Evolutionary conservation across 2,888 invertebrate species (phyloP), one percentile per base, ranked within the genome.

Genomic region (Mesorhabditis belari): DNA sequence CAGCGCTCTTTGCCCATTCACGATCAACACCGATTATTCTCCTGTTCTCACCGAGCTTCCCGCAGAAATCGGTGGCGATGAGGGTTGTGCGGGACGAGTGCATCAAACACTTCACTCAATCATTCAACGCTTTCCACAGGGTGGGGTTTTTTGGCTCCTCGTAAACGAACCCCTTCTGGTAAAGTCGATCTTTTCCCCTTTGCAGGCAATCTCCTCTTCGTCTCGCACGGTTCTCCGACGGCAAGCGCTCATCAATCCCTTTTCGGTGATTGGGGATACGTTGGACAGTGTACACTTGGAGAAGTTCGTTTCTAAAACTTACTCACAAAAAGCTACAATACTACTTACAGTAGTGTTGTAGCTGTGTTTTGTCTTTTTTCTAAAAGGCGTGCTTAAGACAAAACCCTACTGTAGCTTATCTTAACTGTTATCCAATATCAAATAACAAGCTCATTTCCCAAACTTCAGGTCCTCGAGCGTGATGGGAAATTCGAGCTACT

Each of bases 181-280:
- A 53, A 19, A 6, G 4, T 3, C n/a, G 6, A 53, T 4, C 21
- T 21, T 5, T 24, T 3, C 17, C 21, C 17, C 49, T 56, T 27
- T 69, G 17, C 55, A 69, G 73, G 74, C 19, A 75, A 76, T 56
- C 60, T 78, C 27, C 63, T 78, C 24, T 62, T 77, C 52, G 71
- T 79, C 6, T 73, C 72, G 3, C 79, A 79, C 62, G 79, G 77
- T 17, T 68, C 73, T 5, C 76, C 79, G 4, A 70, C 78, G 49
- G 75, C 74, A 25, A 72, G 73, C 27, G 57, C 72, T n/a, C 76
- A 78, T 55, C 60, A 66, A 3, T 73, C 65, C 24, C 57, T 79
- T 25, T 63, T 62, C 51, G 73, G 73, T 25, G 59, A 61, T 35
- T 74, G 74, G 71, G 67, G 66, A 27, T 77, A 77, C 62, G 71